These are phyloP conservation scores for Teleogryllus oceanicus DNA, from an alignment of 2,888 invertebrate genomes.

Conservation along the genomic window DNA sequence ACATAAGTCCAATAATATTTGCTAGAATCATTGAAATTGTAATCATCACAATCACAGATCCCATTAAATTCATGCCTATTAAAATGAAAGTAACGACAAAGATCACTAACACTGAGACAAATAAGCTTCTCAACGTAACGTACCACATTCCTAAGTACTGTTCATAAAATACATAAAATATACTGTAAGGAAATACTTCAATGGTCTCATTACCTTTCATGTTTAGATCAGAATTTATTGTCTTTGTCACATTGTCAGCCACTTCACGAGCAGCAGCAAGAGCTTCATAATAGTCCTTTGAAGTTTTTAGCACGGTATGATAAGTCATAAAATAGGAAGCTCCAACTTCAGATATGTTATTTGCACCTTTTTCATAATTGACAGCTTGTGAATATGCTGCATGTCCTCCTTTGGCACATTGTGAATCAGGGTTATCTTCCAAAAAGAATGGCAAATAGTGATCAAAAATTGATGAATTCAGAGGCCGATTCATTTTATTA, in stretches of 20 bases:
- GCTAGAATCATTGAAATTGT: conserved; percentile 74
- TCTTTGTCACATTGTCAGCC: conserved; percentile 76
- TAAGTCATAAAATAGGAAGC: conserved; percentile 92
- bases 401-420: conserved; percentile 79
- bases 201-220: conserved; percentile 51
- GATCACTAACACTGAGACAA: conserved; percentile 63
- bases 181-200: conserved; percentile 80
- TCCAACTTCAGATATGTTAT: conserved; percentile 53
- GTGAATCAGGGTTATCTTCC: conserved; percentile 70
- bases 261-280: conserved; percentile 77
- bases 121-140: conserved; percentile 64
- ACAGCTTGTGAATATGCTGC: conserved; percentile 69
- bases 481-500: conserved; percentile 55
- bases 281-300: conserved; percentile 84
- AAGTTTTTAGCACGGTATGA: conserved; percentile 86
- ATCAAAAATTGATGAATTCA: conserved; percentile 60
- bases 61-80: conserved; percentile 77
- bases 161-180: conserved; percentile 93
- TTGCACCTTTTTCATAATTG: conserved; percentile 23
- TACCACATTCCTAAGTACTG: conserved; percentile 86
- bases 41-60: conserved; percentile 68
- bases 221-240: conserved; percentile 57
- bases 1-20: conserved; percentile 89
- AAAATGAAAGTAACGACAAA: conserved; percentile 52
- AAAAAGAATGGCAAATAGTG: conserved; percentile 77